Evolutionary conservation across 2,113 vertebrate species (phyloP).

Genomic region (Riparia riparia): DNA sequence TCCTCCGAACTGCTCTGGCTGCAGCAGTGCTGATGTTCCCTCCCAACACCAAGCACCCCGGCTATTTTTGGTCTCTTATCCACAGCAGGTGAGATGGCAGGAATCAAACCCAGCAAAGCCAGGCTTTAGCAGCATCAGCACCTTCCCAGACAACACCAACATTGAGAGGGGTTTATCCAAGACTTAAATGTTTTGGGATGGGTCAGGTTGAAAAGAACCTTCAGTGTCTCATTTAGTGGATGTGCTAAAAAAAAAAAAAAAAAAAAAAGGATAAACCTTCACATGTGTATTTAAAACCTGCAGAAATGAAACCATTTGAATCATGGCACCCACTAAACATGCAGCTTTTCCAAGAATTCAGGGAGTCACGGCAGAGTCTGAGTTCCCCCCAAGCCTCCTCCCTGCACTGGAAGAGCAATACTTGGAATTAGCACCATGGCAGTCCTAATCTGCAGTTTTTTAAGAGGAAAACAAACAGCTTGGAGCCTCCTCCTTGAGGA

Average conservation of each 20-base stretch:
- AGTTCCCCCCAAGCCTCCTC: not conserved
- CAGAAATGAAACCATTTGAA: not conserved
- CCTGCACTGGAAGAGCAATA: not conserved
- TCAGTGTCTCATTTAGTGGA: not conserved
- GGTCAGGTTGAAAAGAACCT: not conserved
- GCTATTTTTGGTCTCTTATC: not conserved
- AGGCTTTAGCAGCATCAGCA: not conserved
- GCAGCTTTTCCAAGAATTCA: not conserved
- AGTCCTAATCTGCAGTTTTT: not conserved
- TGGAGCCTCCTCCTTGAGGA: not conserved
- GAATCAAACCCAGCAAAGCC: not conserved
- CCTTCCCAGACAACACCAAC: not conserved
- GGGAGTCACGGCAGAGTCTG: not conserved
- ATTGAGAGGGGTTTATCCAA: not conserved
- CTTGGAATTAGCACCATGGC: accelerated
- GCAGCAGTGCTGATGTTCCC: not conserved
- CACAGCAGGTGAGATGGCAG: not conserved
- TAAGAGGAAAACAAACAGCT: too few relatives aligned
- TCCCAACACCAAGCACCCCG: not conserved
- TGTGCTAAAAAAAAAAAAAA: not conserved
- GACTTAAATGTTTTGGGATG: not conserved
- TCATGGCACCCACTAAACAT: accelerated
- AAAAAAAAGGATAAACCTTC: not conserved
- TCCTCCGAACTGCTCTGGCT: not conserved
- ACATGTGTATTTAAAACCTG: accelerated